Base-by-base conservation (phyloP, 2,888 invertebrate species). In the Nesidiocoris tenuis region DNA sequence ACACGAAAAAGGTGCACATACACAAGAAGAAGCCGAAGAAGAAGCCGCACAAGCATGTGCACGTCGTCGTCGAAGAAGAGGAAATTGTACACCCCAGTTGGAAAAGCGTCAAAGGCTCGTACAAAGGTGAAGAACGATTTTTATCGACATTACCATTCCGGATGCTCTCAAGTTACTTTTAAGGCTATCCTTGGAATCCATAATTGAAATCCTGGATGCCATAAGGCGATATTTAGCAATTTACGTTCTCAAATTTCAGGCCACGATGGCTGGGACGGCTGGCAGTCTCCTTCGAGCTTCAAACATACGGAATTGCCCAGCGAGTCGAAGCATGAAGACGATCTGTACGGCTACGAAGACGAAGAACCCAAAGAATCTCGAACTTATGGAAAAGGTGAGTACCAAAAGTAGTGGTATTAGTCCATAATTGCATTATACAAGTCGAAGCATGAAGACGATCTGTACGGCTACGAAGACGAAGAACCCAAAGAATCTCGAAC, bases 1-100 rank as follows among this genome's bases (percentile, higher is more conserved):
- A 80, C 71, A 80, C 80, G 70, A 80, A 81, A 77, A 81, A 80
- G 59, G 79, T 81, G 9, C 80, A 80, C 67, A 77, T 81, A 17
- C 79, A 80, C 68, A 80, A 79, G 24, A 66, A 75, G 23, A 77
- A 79, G 21, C 77, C 78, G 9, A 61, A 67, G 61, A 61, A 75
- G 68, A 74, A 74, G 59, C 74, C 74, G 1, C 65, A 74, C 57
- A 66, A 65, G 65, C 74, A 74, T 23, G 75, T 75, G 18, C 74
- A 64, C 23, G 75, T 75, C 21, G 61, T 75, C n/a, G 67, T 75
- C 18, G 75, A 75, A 54, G 75, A 75, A 23, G 75, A 75, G 66
- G 66, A 66, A 16, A 64, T 65, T n/a, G 67, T 75, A 5, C 68
- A 61, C 9, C 75, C 75, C 22, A 59, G 59, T 59, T 70, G 70